These are phyloP conservation scores for Mactra quadrangularis DNA, from an alignment of 1,140 invertebrate genomes.

Conservation along the genomic window DNA sequence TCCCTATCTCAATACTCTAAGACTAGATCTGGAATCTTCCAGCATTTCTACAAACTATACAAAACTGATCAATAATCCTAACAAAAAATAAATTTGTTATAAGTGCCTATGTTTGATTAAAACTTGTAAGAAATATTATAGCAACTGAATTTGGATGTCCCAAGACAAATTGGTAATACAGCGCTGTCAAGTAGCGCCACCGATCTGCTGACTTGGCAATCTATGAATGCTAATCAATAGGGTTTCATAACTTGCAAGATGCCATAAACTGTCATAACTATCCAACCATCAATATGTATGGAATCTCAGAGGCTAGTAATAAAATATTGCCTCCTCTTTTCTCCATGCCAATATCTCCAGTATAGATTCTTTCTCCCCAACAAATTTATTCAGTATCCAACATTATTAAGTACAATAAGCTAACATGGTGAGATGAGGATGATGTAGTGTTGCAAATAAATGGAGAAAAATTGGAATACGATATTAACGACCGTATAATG, in stretches of 20 bases:
- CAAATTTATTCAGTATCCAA: not conserved
- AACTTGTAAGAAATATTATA: constrained; percentile 46
- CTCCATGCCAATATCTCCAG: not conserved
- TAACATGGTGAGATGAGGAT: too few relatives aligned
- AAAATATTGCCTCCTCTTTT: not conserved
- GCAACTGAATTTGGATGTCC: constrained; percentile 17
- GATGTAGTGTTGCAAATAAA: too few relatives aligned
- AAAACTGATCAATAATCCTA: not conserved
- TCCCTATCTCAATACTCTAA: too few relatives aligned
- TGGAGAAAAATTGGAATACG: too few relatives aligned
- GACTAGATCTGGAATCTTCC: too few relatives aligned
- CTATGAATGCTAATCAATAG: constrained; percentile 39
- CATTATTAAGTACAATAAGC: not conserved
- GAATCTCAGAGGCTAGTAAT: constrained; percentile 12
- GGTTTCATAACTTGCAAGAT: constrained; percentile 23
- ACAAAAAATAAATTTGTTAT: not conserved
- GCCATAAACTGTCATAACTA: constrained; percentile 40
- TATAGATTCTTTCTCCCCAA: not conserved
- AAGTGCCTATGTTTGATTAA: constrained; percentile 46
- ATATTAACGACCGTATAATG: too few relatives aligned
- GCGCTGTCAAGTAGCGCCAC: constrained; percentile 42
- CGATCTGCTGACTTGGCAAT: constrained; percentile 37
- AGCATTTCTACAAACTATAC: too few relatives aligned
- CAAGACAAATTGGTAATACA: constrained; percentile 57
- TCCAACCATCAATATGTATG: constrained; percentile 22